Evolutionary conservation across 2,888 invertebrate genomes (phyloP), one percentile per base, ranked within the genome.

Genomic region (Dioctria linearis): DNA sequence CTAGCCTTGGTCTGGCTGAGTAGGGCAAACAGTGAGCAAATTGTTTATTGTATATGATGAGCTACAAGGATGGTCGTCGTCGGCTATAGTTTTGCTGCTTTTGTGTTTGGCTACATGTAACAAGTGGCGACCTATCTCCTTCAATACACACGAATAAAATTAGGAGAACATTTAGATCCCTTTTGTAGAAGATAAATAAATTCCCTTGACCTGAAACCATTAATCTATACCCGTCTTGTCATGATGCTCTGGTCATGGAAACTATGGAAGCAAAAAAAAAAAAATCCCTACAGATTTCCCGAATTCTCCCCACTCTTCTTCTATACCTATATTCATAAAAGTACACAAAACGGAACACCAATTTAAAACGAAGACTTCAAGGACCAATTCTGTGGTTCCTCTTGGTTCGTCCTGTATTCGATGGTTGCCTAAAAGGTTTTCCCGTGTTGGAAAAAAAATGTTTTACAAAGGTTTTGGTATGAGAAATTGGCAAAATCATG

Each of bases 191-290:
- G 73, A 75, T 59, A 75, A 75, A 75, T 75, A 75, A 75, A 75
- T 75, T 75, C 73, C 73, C 51, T 75, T 75, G 59, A 75, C 73
- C 73, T 54, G 73, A 75, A 75, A 59, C 73, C 59, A 75, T 75
- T 75, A 75, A 75, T 75, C 73, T 59, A 37, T 43, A 43, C 57
- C 54, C 25, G 25, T 25, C 25, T 25, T 25, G 25, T 25, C 25
- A 25, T 25, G 25, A 25, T 25, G 25, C 25, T 25, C 73, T 43
- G 59, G 73, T 75, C 59, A 42, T 42, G 13, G 59, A 37, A 75
- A 59, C 73, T 13, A 40, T 40, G 46, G 69, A 13, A 43, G 13
- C 37, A 8, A 46, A 3, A 69, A 46, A 69, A 49, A 67, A 25
- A 51, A 69, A 42, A 75, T 75, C 73, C 73, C 73, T 51, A 59